Evolutionary conservation across 2,888 invertebrate species (phyloP), one percentile per base, ranked within the genome.

Genomic region (Chymomyza procnemis): DNA sequence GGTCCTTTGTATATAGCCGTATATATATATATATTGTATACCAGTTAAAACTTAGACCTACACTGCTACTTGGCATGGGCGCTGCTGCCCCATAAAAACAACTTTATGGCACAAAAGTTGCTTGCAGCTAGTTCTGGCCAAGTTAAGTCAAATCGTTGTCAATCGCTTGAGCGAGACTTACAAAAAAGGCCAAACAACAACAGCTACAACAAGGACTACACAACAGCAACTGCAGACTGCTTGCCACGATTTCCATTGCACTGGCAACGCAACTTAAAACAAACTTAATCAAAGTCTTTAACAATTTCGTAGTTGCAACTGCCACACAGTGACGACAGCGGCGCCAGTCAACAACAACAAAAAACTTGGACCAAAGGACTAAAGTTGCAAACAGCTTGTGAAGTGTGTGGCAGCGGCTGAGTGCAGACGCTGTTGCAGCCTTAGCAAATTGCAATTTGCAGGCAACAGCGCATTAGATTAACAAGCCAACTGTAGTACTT

Each of bases 231-330:
- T 9, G n/a, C 4, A 8, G 50, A 18, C 19, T 50, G 48, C 50
- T 50, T 50, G 50, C 19, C 19, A 3, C 50, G 8, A 18, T 50
- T 50, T 16, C 50, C 50, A 18, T 41, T 41, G 14, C 47, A 47
- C 47, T 47, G 4, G 6, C 47, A 14, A 4, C 12, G n/a, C 50
- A 41, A 41, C 34, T 41, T 41, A 50, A 50, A 50, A 19, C 19
- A 50, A 50, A 50, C 50, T 50, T 50, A 50, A 50, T 50, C 50
- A 50, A 50, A 50, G 50, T 50, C 50, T 50, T 50, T 50, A 19
- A 50, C 50, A 16, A 50, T 50, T 50, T 50, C 9, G 16, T 18
- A 50, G 50, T 9, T 41, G 34, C 34, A 41, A 41, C 34, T 41
- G 34, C 34, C 34, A 41, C 12, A 41, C 12, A 41, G 34, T 41